Evolutionary conservation across 2,113 vertebrate genomes (phyloP), one percentile per base, ranked within the genome.

Genomic region (Salvelinus namaycush): DNA sequence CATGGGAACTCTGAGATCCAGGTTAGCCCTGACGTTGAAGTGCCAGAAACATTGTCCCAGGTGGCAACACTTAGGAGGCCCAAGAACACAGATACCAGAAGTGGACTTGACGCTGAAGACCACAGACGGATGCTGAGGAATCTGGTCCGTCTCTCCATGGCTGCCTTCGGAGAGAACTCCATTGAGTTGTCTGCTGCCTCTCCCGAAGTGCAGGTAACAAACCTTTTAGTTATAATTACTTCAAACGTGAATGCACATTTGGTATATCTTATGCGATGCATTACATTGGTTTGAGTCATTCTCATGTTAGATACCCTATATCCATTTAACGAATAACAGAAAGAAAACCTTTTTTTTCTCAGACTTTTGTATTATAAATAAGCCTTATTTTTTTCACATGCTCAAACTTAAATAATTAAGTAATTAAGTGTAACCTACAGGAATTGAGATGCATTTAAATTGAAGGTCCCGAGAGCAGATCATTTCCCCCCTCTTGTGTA

Each of bases 101-200:
- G 73, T 9, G 85, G 78, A 1, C 18, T 79, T 0, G 92, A 93
- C 0, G 92, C 92, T 20, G 86, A 93, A 0, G 94, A 94, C 76
- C 95, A 91, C 27, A 93, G 89, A 70, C 91, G 92, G 81, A 96
- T 99, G 81, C 93, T 99, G 59, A 89, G 93, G 71, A 96, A 96
- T 87, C 92, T 99, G 82, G 95, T 98, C 7, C 93, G 97, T 1
- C 89, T 99, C 60, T 99, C 97, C 0, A 95, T 98, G 94, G 97
- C 96, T 4, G 97, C 96, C 1, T 93, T 98, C 12, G 95, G 95
- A 0, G 96, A 96, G 70, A 93, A 96, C 83, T 91, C 94, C 1
- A 92, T 90, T 0, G 94, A 97, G 76, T 93, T 97, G 0, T 94
- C 95, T 0, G 89, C 96, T 13, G 95, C 97, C 66, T 97, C 97